Percentiles rank a stretch among this genome's conserved stretches.
These are phyloP conservation scores for Myotis vivesi DNA, from an alignment of 2,797 vertebrate genomes.

Conservation along the genomic window DNA sequence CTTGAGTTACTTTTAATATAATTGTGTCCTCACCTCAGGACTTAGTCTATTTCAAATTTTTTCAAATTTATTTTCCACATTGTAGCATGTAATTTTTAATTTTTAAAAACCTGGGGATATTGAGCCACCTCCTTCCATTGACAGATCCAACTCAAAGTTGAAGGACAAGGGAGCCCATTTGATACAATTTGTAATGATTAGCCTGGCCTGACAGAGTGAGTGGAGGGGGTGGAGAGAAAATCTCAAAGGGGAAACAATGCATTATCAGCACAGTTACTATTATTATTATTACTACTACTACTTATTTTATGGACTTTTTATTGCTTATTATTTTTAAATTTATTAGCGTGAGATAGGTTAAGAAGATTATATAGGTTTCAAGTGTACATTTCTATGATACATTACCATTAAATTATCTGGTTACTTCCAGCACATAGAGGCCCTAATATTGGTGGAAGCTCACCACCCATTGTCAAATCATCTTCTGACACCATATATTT, in stretches of 20 bases:
- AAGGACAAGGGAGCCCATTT: not conserved
- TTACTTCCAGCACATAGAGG: not conserved
- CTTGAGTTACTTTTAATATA: not conserved
- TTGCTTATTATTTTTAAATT: not conserved
- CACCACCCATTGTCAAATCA: not conserved
- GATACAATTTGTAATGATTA: not conserved
- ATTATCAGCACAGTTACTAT: not conserved
- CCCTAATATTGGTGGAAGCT: not conserved
- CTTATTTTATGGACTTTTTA: not conserved
- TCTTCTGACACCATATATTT: too few species aligned
- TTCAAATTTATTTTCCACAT: not conserved
- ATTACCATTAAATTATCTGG: not conserved
- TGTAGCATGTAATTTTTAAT: not conserved
- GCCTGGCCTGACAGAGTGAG: not conserved
- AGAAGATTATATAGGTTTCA: not conserved
- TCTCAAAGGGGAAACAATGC: accelerated
- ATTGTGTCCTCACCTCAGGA: not conserved
- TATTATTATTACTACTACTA: not conserved
- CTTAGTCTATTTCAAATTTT: not conserved
- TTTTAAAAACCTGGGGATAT: not conserved
- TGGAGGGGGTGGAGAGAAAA: not conserved
- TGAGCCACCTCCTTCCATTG: accelerated
- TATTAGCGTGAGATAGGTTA: not conserved
- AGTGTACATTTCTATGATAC: not conserved
- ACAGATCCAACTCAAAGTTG: too few species aligned